Evolutionary conservation across 2,888 invertebrate genomes (phyloP).

Genomic region (Tachystola acroxantha): DNA sequence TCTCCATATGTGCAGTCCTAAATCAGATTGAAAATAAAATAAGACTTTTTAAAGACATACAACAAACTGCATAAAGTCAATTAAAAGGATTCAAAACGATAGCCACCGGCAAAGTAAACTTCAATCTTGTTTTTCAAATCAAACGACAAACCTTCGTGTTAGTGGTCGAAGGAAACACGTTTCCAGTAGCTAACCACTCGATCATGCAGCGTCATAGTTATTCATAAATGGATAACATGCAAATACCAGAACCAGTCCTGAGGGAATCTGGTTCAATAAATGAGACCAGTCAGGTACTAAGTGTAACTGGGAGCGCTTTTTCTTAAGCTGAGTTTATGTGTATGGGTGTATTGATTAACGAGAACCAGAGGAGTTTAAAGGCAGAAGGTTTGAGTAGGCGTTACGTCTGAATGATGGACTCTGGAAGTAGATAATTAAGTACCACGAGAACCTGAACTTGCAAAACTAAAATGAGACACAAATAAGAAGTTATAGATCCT

Average conservation of each 20-base stretch:
- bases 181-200: conserved; percentile 11
- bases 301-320: conserved; percentile 12
- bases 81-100: background rate
- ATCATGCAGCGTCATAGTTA: conserved; percentile 21
- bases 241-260: conserved; percentile 31
- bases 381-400: background rate
- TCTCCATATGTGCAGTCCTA: too few species aligned
- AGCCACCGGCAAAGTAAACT: background rate
- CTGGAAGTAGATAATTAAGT: too few species aligned
- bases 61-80: too few species aligned
- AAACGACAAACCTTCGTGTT: background rate
- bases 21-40: too few species aligned
- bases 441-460: too few species aligned
- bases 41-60: too few species aligned
- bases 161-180: conserved; percentile 1
- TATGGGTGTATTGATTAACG: background rate
- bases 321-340: background rate
- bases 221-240: conserved; percentile 30
- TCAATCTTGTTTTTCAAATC: background rate
- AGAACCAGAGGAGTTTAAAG: too few species aligned
- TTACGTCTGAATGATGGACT: too few species aligned
- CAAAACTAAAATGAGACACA: too few species aligned
- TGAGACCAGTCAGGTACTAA: conserved; percentile 21
- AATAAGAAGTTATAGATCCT: too few species aligned
- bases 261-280: conserved; percentile 29